These are phyloP conservation scores for Agrochola litura DNA, from an alignment of 2,888 invertebrate species.

Conservation along the genomic window DNA sequence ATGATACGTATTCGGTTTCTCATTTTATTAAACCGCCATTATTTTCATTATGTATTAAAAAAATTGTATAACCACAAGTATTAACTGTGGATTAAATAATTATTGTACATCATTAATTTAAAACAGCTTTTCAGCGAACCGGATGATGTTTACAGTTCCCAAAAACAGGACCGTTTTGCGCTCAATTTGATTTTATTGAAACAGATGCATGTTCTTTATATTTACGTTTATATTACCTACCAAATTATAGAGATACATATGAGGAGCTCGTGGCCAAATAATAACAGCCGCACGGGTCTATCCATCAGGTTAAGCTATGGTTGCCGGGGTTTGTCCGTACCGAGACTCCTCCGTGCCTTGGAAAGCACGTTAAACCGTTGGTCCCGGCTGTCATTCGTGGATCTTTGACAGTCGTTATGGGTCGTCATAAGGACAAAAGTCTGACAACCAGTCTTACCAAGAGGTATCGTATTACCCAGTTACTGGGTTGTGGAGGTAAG, in stretches of 20 bases:
- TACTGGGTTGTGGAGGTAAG: too few species aligned
- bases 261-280: too few species aligned
- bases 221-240: not conserved
- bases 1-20: not conserved
- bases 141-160: not conserved
- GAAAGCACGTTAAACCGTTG: too few species aligned
- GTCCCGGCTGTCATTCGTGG: too few species aligned
- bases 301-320: too few species aligned
- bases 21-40: not conserved
- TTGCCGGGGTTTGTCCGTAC: too few species aligned
- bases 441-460: too few species aligned
- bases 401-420: too few species aligned
- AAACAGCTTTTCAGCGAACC: conserved; percentile 2
- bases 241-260: not conserved
- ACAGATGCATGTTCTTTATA: not conserved
- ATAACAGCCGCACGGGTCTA: too few species aligned
- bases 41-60: not conserved
- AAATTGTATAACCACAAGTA: not conserved
- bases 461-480: too few species aligned
- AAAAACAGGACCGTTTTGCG: not conserved
- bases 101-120: not conserved
- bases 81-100: conserved; percentile 10
- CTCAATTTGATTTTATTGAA: not conserved
- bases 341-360: too few species aligned
- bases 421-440: too few species aligned